These are phyloP conservation scores for Caprella mutica DNA, from an alignment of 2,888 invertebrate species.

Conservation along the genomic window DNA sequence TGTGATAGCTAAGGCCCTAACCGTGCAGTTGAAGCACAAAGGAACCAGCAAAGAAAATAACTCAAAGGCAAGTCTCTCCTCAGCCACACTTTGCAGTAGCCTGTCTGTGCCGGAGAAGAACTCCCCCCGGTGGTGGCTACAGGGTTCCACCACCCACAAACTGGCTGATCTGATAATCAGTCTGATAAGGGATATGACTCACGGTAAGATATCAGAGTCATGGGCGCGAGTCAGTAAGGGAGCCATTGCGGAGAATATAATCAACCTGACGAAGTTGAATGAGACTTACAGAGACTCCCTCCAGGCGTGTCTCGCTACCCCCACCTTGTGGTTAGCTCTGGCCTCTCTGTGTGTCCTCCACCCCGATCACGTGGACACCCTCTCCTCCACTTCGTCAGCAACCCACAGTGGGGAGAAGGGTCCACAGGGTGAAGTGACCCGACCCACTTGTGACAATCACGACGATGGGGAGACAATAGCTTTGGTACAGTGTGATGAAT, in stretches of 20 bases:
- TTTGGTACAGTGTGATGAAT: conserved; percentile 79
- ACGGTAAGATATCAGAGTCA: conserved; percentile 67
- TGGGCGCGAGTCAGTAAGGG: conserved; percentile 82
- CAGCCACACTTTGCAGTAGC: conserved; percentile 51
- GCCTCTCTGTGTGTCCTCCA: conserved; percentile 88
- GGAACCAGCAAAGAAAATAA: conserved; percentile 48
- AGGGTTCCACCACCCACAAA: conserved; percentile 69
- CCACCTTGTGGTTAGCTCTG: conserved; percentile 81
- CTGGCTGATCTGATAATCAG: conserved; percentile 77
- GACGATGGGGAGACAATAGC: conserved; percentile 89
- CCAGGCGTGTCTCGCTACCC: conserved; percentile 62
- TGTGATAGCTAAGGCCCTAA: conserved; percentile 80
- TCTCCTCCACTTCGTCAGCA: conserved; percentile 70
- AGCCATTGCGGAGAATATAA: conserved; percentile 73
- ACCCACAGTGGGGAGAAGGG: conserved; percentile 90
- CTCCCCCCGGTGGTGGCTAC: conserved; percentile 64
- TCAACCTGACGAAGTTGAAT: conserved; percentile 66
- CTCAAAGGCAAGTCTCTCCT: conserved; percentile 39
- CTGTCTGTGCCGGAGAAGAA: conserved; percentile 49
- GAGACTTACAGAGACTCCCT: conserved; percentile 61
- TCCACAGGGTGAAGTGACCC: conserved; percentile 59
- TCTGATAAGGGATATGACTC: conserved; percentile 81
- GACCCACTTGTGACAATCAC: conserved; percentile 87
- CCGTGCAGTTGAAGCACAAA: conserved; percentile 74
- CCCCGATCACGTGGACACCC: conserved; percentile 72